Base-by-base conservation (phyloP, 2,797 vertebrate species). In the Smutsia gigantea region DNA sequence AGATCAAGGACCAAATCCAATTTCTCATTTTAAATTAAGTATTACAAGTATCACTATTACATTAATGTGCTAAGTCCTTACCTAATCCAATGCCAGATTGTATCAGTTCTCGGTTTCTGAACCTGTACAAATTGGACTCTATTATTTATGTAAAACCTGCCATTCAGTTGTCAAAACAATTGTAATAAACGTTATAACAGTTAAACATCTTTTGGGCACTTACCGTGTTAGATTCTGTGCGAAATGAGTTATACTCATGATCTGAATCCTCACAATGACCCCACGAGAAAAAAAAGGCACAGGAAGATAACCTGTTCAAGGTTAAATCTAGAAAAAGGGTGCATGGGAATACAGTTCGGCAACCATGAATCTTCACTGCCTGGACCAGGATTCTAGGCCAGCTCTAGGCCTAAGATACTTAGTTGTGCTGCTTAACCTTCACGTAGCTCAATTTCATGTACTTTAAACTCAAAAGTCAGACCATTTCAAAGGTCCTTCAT, bases 1-100 rank as follows among this genome's bases (percentile, higher is more conserved):
- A 94, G 55, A 75, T 18, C 34, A 90, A 74, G 27, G 27, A 96
- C 78, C 42, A 95, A 93, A 93, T 68, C 11, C 18, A 61, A 29
- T 61, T 94, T 93, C 46, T 97, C 71, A 94, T 83, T 96, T 96
- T 95, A 96, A 94, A 89, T 69, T 31, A 90, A 87, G 23, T 37
- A 96, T 77, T 77, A 87, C 19, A 94, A 90, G 29, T n/a, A 91
- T 92, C 61, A 79, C n/a, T 78, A 84, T 53, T 92, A 86, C 79
- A 57, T 96, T 87, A 89, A 89, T 93, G 91, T 49, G 23, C 7
- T 88, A 69, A 90, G 29, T 23, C 37, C 57, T 95, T 90, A 90
- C 46, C 27, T 82, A 93, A 93, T 63, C 77, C 75, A 96, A 82
- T 51, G 59, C 57, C 69, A 95, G 94, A 78, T 63, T 34, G 51